Evolutionary conservation across 2,888 invertebrate species (phyloP).

Genomic region (Colletes collaris): DNA sequence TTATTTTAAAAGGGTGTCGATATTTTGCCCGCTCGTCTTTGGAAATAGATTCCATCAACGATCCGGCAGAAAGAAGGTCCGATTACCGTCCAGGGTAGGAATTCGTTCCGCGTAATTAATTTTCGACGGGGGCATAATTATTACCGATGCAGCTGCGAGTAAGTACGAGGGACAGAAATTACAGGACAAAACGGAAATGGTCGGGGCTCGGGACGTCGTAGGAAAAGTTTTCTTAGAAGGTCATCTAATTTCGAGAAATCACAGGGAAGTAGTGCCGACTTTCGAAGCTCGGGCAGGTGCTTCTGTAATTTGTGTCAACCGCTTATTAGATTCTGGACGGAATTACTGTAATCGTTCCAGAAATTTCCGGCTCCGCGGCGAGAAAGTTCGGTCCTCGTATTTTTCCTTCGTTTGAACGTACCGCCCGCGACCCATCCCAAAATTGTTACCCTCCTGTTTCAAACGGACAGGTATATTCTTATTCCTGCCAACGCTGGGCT

Average conservation of each 20-base stretch:
- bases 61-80: too few species aligned
- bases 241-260: conserved; percentile 54
- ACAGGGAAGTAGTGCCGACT: conserved; percentile 52
- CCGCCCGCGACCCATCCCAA: conserved; percentile 23
- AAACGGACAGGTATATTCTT: conserved; percentile 50
- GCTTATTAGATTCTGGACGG: conserved; percentile 62
- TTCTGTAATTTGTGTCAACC: conserved; percentile 62
- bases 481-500: not conserved
- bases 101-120: conserved; percentile 23
- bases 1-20: too few species aligned
- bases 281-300: conserved; percentile 56
- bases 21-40: too few species aligned
- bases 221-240: conserved; percentile 34
- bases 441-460: conserved; percentile 53
- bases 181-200: conserved; percentile 37
- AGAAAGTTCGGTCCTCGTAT: conserved; percentile 40
- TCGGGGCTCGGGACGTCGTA: conserved; percentile 34
- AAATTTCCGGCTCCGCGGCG: conserved; percentile 47
- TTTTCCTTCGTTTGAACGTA: conserved; percentile 36
- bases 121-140: conserved; percentile 17
- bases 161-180: conserved; percentile 20
- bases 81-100: too few species aligned
- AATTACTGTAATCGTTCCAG: conserved; percentile 60
- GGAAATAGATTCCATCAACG: too few species aligned
- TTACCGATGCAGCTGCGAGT: conserved; percentile 29